Conservation (phyloP, 2,113 vertebrate species). For the Tiliqua scincoides region DNA sequence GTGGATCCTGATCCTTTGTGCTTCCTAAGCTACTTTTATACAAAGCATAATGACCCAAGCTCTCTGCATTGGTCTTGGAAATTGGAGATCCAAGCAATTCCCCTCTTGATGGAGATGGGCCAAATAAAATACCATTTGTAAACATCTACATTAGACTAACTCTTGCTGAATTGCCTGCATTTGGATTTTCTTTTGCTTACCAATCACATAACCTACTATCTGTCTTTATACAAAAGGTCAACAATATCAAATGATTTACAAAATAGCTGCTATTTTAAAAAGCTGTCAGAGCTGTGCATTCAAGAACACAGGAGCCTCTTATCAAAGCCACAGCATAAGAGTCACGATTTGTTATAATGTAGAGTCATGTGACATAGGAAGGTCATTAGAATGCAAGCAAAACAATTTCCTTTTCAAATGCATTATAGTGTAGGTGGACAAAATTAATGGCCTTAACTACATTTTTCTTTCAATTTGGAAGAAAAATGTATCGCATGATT, state of each 20-base stretch:
- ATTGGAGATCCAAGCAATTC: background rate
- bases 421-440: conserved; percentile 15
- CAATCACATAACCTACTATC: background rate
- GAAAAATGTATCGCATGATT: conserved; percentile 7
- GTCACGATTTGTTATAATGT: background rate
- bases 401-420: conserved; percentile 12
- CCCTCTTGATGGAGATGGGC: background rate
- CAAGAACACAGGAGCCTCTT: background rate
- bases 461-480: conserved; percentile 13
- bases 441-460: conserved; percentile 2
- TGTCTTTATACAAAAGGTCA: background rate
- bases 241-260: background rate
- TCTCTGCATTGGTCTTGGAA: background rate
- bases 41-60: background rate
- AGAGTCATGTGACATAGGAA: background rate
- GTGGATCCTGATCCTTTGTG: background rate
- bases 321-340: background rate
- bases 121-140: background rate
- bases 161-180: background rate
- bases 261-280: background rate
- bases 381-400: background rate
- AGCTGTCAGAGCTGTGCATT: background rate
- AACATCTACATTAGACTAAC: background rate
- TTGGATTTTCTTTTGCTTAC: background rate
- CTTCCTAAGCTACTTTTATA: no score